These are phyloP conservation scores for Lysandra bellargus DNA, from an alignment of 2,888 invertebrate species.

Conservation along the genomic window DNA sequence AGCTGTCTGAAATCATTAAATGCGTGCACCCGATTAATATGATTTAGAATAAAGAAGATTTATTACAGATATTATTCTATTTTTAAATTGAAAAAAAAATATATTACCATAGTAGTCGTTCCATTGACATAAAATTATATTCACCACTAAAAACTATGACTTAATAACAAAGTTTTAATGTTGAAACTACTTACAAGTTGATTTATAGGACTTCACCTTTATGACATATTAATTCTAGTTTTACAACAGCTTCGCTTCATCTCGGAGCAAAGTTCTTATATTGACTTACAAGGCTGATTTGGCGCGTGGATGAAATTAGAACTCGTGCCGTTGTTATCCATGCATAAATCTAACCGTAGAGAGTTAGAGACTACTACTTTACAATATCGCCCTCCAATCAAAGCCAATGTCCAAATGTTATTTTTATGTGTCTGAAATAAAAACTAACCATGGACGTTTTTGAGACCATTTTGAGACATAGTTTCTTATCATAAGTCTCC, in stretches of 20 bases:
- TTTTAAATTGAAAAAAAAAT: too few species aligned
- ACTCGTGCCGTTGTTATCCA: neutral
- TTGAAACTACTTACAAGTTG: neutral
- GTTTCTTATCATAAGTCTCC: too few species aligned
- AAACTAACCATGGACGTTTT: too few species aligned
- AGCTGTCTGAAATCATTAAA: too few species aligned
- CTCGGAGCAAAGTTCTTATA: neutral
- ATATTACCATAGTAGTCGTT: neutral
- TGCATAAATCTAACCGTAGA: neutral
- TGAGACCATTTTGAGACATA: too few species aligned
- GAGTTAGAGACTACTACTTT: neutral
- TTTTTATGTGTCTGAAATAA: too few species aligned
- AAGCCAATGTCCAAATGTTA: too few species aligned
- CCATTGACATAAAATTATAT: neutral
- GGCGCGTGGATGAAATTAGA: neutral
- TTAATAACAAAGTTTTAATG: neutral
- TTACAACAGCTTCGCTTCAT: neutral
- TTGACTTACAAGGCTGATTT: neutral
- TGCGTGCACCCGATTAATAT: too few species aligned
- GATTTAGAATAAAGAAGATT: too few species aligned
- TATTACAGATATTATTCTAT: too few species aligned
- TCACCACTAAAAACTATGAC: neutral
- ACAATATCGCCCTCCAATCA: neutral
- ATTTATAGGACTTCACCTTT: neutral
- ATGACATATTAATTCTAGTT: slow-evolving; percentile 10